Conservation (phyloP, 2,888 invertebrate genomes). For the Escarpia spicata region DNA sequence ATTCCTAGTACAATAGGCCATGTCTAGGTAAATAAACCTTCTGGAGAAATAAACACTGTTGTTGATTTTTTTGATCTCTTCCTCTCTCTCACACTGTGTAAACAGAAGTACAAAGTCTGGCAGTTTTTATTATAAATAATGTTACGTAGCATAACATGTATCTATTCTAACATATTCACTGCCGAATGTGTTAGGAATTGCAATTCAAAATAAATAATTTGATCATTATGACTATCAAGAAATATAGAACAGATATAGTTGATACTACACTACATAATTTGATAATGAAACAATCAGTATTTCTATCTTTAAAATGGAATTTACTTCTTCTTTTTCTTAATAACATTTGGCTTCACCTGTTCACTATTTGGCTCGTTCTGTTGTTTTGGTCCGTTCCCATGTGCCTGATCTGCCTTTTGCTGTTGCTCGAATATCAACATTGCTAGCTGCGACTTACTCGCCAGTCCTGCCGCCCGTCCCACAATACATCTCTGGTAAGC, state of each 20-base stretch:
- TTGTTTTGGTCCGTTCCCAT: slow-evolving; percentile 39
- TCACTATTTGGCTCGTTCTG: slow-evolving; percentile 39
- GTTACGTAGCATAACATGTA: too few relatives aligned
- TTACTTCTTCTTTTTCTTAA: slow-evolving; percentile 23
- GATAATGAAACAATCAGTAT: too few relatives aligned
- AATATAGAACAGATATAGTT: too few relatives aligned
- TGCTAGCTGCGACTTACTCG: slow-evolving; percentile 59
- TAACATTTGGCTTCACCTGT: slow-evolving; percentile 43
- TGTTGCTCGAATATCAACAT: slow-evolving; percentile 58
- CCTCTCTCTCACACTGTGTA: not conserved
- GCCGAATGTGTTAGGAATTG: too few relatives aligned
- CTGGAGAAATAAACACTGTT: not conserved
- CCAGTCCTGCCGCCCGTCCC: slow-evolving; percentile 53
- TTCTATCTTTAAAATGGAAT: not conserved
- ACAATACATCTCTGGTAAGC: slow-evolving; percentile 51
- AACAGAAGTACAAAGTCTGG: not conserved
- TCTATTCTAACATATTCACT: too few relatives aligned
- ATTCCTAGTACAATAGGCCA: not conserved
- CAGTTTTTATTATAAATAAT: too few relatives aligned
- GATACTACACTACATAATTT: too few relatives aligned
- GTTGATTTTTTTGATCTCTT: not conserved
- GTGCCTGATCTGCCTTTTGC: slow-evolving; percentile 42
- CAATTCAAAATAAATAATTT: too few relatives aligned
- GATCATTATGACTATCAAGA: too few relatives aligned
- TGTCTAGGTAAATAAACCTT: not conserved